phyloP scores from a whole-genome alignment of 1,140 invertebrate genomes.

The Diabrotica undecimpunctata region DNA sequence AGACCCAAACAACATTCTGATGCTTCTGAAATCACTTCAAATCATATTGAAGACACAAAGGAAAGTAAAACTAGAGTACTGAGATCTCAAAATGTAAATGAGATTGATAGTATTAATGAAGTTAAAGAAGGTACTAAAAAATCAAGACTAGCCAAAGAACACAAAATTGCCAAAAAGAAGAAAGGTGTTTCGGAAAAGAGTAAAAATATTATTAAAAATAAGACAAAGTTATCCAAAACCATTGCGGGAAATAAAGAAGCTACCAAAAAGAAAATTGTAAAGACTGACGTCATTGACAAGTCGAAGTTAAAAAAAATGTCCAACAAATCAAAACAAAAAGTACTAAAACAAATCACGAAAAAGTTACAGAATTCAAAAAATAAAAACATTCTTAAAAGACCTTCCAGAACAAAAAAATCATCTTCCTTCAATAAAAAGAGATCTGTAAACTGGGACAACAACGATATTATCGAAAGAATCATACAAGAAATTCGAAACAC shows the following conservation, averaged over 20 bases:
- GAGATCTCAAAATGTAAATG: constrained; percentile 4
- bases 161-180: background rate
- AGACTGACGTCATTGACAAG: background rate
- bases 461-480: constrained; percentile 9
- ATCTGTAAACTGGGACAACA: constrained; percentile 5
- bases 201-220: background rate
- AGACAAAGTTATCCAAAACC: background rate
- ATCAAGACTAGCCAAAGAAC: background rate
- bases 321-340: background rate
- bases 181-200: constrained; percentile 4
- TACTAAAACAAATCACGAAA: background rate
- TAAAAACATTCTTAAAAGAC: background rate
- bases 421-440: background rate
- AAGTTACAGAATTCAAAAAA: background rate
- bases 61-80: background rate
- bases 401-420: background rate
- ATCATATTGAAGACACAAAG: background rate
- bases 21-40: background rate
- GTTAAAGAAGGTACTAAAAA: background rate
- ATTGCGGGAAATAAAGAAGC: background rate
- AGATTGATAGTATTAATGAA: background rate
- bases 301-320: background rate
- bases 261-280: background rate
- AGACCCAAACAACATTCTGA: background rate
- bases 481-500: constrained; percentile 15